These are phyloP conservation scores for Nebria ingens DNA, from an alignment of 1,140 invertebrate species.

Conservation along the genomic window DNA sequence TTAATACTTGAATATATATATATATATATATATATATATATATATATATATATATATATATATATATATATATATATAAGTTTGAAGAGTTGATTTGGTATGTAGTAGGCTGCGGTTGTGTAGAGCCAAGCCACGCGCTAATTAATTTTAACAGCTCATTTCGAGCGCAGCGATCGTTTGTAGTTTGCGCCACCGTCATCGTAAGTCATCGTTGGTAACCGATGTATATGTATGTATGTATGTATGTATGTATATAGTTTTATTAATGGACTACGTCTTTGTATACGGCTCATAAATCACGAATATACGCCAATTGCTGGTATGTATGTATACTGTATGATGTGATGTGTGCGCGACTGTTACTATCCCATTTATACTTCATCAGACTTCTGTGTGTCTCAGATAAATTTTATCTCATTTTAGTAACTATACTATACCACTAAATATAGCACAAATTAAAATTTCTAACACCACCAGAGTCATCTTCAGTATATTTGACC, in stretches of 20 bases:
- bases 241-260: not conserved
- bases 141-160: conserved; percentile 9
- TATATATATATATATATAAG: not conserved
- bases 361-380: too few relatives aligned
- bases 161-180: not conserved
- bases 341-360: too few relatives aligned
- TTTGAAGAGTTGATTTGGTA: not conserved
- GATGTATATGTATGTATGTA: not conserved
- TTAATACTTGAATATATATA: not conserved
- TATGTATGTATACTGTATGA: not conserved
- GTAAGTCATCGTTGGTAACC: not conserved
- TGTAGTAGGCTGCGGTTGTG: not conserved
- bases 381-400: too few relatives aligned
- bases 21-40: too few relatives aligned
- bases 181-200: conserved; percentile 4
- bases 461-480: too few relatives aligned
- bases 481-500: too few relatives aligned
- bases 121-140: not conserved
- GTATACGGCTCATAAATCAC: not conserved
- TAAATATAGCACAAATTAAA: too few relatives aligned
- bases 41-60: conserved; percentile 1
- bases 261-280: conserved; percentile 2
- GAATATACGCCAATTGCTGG: not conserved
- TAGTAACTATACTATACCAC: too few relatives aligned
- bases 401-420: too few relatives aligned